Base-by-base conservation (phyloP, 2,797 vertebrate genomes). In the Loriculus beryllinus region DNA sequence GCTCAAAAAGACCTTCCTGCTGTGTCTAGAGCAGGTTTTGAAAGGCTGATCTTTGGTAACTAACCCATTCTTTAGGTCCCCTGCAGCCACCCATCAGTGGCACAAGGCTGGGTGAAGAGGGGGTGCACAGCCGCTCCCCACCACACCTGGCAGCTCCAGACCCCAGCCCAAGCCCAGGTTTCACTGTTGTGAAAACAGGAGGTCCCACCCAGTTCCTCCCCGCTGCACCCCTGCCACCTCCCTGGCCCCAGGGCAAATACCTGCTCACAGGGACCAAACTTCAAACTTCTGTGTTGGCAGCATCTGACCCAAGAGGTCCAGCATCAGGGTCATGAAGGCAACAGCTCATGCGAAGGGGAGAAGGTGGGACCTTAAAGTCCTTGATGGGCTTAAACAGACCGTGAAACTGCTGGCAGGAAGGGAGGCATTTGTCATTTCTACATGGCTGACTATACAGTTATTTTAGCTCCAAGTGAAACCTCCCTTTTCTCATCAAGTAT, bases 261-360 rank as follows among this genome's bases (percentile, higher is more conserved):
- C 45, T 1, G 2, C 47, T 64, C 2, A 0, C 3, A 16, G 45
- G 49, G 22, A 81, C 43, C 2, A 0, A 35, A 1, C 7, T 20
- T 7, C 1, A 9, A 39, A n/a, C 43, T 1, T 3, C 39, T 49
- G 33, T 19, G 21, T 5, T 22, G 48, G 52, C 60, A 74, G 70
- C 37, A 5, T 0, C 6, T 79, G 25, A 52, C 29, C 39, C 29
- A 10, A 0, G 1, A 70, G 31, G 43, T n/a, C 39, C 33, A 6
- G 45, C 0, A 7, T 7, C 0, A 0, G 25, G 14, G 8, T 35
- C n/a, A 39, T 0, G 0, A 31, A 71, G n/a, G 29, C 28, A 77
- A 17, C 3, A 0, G 5, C 39, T 59, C 21, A 26, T 7, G 25
- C 1, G 8, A 47, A 1, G 0, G 2, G 1, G 37, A 79, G 23